Evolutionary conservation across 2,888 invertebrate genomes (phyloP).

Genomic region (Bugulina stolonifera): DNA sequence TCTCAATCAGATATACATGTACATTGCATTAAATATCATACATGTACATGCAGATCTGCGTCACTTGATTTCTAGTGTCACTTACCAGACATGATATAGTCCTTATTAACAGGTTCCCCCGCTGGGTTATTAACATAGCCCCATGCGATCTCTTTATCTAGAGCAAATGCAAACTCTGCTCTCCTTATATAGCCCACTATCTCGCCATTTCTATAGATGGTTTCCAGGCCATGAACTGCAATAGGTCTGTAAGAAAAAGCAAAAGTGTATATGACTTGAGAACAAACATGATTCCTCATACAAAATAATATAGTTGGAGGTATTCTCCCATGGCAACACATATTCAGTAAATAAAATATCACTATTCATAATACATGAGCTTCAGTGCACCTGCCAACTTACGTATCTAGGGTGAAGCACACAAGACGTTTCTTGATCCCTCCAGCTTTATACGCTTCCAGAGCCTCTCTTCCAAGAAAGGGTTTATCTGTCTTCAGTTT

Average conservation of each 20-base stretch:
- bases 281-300: too few relatives aligned
- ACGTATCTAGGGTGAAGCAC: slow-evolving; percentile 55
- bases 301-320: too few relatives aligned
- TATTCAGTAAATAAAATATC: too few relatives aligned
- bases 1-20: too few relatives aligned
- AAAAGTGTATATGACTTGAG: too few relatives aligned
- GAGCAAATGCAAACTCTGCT: slow-evolving; percentile 69
- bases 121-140: slow-evolving; percentile 60
- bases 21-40: too few relatives aligned
- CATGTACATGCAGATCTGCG: too few relatives aligned
- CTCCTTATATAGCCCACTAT: slow-evolving; percentile 74
- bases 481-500: slow-evolving; percentile 64
- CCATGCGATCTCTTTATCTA: slow-evolving; percentile 61
- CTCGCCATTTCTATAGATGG: slow-evolving; percentile 64
- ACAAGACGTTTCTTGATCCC: slow-evolving; percentile 66
- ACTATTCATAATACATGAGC: too few relatives aligned
- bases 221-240: slow-evolving; percentile 79
- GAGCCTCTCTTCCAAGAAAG: slow-evolving; percentile 70
- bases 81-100: slow-evolving; percentile 42
- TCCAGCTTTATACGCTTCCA: slow-evolving; percentile 62
- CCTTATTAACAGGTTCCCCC: slow-evolving; percentile 54
- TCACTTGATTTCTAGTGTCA: too few relatives aligned
- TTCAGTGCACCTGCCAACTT: too few relatives aligned
- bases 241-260: slow-evolving; percentile 54
- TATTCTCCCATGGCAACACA: too few relatives aligned